Evolutionary conservation across 2,113 vertebrate genomes (phyloP).

Genomic region (Indri indri): DNA sequence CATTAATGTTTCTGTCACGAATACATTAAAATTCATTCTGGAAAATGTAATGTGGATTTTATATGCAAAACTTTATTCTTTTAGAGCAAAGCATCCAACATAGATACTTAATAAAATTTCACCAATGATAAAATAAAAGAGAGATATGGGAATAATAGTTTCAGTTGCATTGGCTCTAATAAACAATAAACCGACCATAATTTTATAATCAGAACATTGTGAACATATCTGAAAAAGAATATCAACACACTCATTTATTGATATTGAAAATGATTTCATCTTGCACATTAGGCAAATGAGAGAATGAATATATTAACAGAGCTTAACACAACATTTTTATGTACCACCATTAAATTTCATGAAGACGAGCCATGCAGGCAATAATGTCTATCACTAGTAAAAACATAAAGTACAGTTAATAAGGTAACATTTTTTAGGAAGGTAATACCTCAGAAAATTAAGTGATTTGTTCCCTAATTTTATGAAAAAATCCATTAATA

Average conservation of each 20-base stretch:
- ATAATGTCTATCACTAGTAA: not conserved
- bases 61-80: not conserved
- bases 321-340: not conserved
- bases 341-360: not conserved
- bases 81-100: not conserved
- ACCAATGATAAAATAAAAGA: not conserved
- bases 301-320: not conserved
- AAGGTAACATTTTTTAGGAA: not conserved
- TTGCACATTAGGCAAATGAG: not conserved
- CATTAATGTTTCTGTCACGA: not conserved
- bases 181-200: not conserved
- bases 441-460: not conserved
- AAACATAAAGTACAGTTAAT: not conserved
- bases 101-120: not conserved
- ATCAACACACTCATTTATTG: not conserved
- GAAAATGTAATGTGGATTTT: not conserved
- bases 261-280: not conserved
- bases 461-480: not conserved
- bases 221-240: not conserved
- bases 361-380: not conserved
- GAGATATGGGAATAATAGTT: not conserved
- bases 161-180: not conserved
- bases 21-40: slow-evolving; percentile 1
- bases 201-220: slow-evolving; percentile 16
- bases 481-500: not conserved